phyloP scores from a whole-genome alignment of 2,888 invertebrate genomes.

The Candidula unifasciata region DNA sequence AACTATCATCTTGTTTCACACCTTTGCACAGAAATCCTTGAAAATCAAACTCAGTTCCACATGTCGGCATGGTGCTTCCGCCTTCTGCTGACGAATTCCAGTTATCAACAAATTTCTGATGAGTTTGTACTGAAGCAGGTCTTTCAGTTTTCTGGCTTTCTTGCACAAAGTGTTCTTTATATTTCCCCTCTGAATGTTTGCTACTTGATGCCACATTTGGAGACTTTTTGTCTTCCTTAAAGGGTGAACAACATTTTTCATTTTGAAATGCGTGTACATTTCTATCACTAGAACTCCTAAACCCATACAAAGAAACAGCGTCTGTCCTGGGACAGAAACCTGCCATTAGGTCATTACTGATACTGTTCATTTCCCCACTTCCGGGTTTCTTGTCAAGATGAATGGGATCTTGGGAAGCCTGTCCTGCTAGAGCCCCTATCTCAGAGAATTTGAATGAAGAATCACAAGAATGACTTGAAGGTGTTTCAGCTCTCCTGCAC shows the following conservation, averaged over 20 bases:
- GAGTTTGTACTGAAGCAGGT: not conserved
- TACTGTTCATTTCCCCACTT: not conserved
- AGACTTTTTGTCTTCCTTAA: not conserved
- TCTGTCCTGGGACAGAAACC: not conserved
- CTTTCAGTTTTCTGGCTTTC: not conserved
- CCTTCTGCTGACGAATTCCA: not conserved
- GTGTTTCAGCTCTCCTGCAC: not conserved
- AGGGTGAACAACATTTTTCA: not conserved
- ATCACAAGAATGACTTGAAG: too few relatives aligned
- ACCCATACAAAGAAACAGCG: not conserved
- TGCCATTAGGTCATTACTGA: not conserved
- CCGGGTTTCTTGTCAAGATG: not conserved
- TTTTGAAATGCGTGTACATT: not conserved
- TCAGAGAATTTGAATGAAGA: not conserved
- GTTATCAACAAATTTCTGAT: not conserved
- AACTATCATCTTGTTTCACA: not conserved
- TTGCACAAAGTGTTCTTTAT: not conserved
- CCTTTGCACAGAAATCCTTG: not conserved
- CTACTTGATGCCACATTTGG: too few relatives aligned
- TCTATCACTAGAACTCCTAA: not conserved
- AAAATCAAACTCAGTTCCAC: not conserved
- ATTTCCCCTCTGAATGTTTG: not conserved
- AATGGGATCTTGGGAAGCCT: not conserved
- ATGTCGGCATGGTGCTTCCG: not conserved
- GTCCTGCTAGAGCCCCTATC: not conserved